A percentile compares a stretch with the other conserved stretches of the same genome.
Conservation (phyloP, 2,113 vertebrate genomes). For the Paedocypris sp. region DNA sequence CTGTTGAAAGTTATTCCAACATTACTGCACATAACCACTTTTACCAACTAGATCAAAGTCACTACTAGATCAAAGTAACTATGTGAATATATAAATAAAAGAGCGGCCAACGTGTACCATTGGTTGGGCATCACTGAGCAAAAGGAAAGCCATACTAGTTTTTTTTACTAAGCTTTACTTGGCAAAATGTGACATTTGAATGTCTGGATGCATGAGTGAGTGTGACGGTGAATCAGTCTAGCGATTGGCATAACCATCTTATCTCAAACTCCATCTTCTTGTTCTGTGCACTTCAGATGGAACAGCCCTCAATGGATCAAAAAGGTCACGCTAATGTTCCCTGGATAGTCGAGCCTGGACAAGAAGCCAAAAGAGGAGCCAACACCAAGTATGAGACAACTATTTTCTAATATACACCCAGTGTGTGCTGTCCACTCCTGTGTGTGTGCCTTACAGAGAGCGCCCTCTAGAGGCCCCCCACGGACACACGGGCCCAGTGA, state of each 20-base stretch:
- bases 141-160: too few species aligned
- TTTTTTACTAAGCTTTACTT: too few species aligned
- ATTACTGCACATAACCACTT: too few species aligned
- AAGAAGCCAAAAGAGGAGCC: constrained; percentile 98
- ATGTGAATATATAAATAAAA: too few species aligned
- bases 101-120: too few species aligned
- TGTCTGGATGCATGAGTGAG: too few species aligned
- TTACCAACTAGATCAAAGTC: too few species aligned
- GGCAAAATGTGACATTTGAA: too few species aligned
- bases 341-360: constrained; percentile 98
- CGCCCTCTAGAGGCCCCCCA: constrained; percentile 66
- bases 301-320: constrained; percentile 89
- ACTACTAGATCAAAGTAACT: too few species aligned
- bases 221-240: too few species aligned
- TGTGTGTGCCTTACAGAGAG: constrained; percentile 97
- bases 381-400: constrained; percentile 99
- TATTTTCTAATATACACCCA: constrained; percentile 93
- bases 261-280: neutral
- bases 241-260: neutral
- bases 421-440: constrained; percentile 67
- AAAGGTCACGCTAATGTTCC: constrained; percentile 96
- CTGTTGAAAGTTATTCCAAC: too few species aligned
- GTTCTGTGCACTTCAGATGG: constrained; percentile 65
- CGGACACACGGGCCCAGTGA: constrained; percentile 68
- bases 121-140: too few species aligned